A percentile compares a stretch with the other conserved stretches of the same genome.
These are phyloP conservation scores for Drosophila kambysellisi DNA, from an alignment of 2,888 invertebrate species.

Conservation along the genomic window DNA sequence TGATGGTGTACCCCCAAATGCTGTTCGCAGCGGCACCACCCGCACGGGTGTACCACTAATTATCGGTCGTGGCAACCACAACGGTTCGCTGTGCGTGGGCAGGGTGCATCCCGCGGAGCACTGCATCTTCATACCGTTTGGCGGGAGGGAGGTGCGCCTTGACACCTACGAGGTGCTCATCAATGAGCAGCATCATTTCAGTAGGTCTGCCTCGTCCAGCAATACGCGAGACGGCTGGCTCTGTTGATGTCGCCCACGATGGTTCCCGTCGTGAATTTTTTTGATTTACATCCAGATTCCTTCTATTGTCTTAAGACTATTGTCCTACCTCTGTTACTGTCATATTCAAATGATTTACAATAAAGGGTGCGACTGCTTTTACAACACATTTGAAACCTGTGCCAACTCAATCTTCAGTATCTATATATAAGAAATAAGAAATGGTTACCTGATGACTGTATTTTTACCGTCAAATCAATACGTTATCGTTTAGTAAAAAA, in stretches of 20 bases:
- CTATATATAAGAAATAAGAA: too few relatives aligned
- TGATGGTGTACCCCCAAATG: slow-evolving; percentile 84
- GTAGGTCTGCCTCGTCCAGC: slow-evolving; percentile 80
- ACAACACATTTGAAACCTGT: slow-evolving; percentile 8
- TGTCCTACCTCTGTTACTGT: background rate
- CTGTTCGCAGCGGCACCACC: slow-evolving; percentile 84
- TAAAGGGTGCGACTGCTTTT: slow-evolving; percentile 40
- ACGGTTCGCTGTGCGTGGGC: slow-evolving; percentile 87
- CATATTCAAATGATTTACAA: slow-evolving; percentile 14
- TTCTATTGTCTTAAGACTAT: too few relatives aligned
- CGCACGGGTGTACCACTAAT: slow-evolving; percentile 86
- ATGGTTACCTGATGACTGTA: too few relatives aligned
- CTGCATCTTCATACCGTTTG: slow-evolving; percentile 86
- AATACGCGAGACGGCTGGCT: slow-evolving; percentile 79
- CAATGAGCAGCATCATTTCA: slow-evolving; percentile 72
- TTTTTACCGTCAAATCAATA: too few relatives aligned
- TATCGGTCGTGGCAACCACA: slow-evolving; percentile 86
- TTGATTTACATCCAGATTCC: background rate
- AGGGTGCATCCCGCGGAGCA: slow-evolving; percentile 87
- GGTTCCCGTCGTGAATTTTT: slow-evolving; percentile 62
- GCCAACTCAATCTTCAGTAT: background rate
- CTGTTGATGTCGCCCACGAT: slow-evolving; percentile 84
- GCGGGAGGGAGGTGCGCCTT: slow-evolving; percentile 85
- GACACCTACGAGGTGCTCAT: slow-evolving; percentile 85
- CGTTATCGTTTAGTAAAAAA: too few relatives aligned